These are phyloP conservation scores for Drosophila kanapiae DNA, from an alignment of 1,140 invertebrate species.

Conservation along the genomic window DNA sequence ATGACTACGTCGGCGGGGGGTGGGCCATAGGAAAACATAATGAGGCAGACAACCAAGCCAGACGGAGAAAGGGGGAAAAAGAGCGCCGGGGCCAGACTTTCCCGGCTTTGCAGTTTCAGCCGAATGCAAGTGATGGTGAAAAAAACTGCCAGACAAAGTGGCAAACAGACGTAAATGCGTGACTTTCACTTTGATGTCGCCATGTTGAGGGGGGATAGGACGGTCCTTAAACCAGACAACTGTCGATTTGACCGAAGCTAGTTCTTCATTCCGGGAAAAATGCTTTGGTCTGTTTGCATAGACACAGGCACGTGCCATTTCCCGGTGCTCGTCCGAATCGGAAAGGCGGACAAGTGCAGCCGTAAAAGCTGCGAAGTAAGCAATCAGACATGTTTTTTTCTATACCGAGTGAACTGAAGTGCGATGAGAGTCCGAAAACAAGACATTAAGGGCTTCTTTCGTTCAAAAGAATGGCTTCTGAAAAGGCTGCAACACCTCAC, in stretches of 20 bases:
- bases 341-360: slow-evolving; percentile 19
- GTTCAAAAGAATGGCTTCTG: neutral
- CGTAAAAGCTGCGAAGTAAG: slow-evolving; percentile 45
- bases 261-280: slow-evolving; percentile 40
- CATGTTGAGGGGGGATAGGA: neutral
- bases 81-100: slow-evolving; percentile 32
- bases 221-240: slow-evolving; percentile 30
- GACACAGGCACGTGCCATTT: slow-evolving; percentile 42
- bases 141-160: slow-evolving; percentile 65
- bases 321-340: neutral
- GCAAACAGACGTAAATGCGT: slow-evolving; percentile 75
- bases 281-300: slow-evolving; percentile 36
- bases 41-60: slow-evolving; percentile 67
- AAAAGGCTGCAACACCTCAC: slow-evolving; percentile 12
- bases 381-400: slow-evolving; percentile 37
- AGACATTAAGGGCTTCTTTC: slow-evolving; percentile 28
- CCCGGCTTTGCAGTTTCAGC: slow-evolving; percentile 33
- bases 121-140: slow-evolving; percentile 38
- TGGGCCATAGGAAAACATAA: slow-evolving; percentile 59
- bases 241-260: slow-evolving; percentile 47
- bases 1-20: neutral
- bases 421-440: slow-evolving; percentile 33
- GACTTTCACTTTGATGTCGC: slow-evolving; percentile 77
- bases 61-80: slow-evolving; percentile 1
- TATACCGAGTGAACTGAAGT: slow-evolving; percentile 27